Percentiles rank a stretch among this genome's conserved stretches.
Evolutionary conservation across 1,140 invertebrate genomes (phyloP).

Genomic region (Platyura marginata): DNA sequence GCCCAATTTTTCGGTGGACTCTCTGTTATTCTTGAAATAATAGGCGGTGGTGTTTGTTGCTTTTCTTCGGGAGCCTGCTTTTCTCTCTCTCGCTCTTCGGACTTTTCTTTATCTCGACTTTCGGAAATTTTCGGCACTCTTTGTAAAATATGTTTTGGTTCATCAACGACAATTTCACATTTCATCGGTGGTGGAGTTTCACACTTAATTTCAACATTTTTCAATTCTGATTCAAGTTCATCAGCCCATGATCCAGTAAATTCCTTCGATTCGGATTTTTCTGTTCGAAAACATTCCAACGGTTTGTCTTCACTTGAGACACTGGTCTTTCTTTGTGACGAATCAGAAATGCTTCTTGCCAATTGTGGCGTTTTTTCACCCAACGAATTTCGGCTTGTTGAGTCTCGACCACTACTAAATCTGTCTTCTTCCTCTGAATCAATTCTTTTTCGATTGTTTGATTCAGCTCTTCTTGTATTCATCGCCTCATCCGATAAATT

Average conservation of each 20-base stretch:
- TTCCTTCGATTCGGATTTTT: conserved; percentile 1
- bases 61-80: neutral
- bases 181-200: conserved; percentile 5
- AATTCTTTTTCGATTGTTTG: conserved; percentile 5
- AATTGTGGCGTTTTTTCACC: conserved; percentile 3
- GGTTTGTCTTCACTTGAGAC: conserved; percentile 18
- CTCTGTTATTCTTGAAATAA: neutral
- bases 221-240: conserved; percentile 20
- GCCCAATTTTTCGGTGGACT: conserved; percentile 1
- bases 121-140: conserved; percentile 4
- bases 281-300: neutral
- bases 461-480: conserved; percentile 1
- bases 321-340: conserved; percentile 22
- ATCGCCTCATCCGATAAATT: conserved; percentile 1
- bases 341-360: conserved; percentile 22
- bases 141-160: conserved; percentile 20
- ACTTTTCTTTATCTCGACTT: neutral
- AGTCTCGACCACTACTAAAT: conserved; percentile 5
- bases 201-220: conserved; percentile 14
- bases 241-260: conserved; percentile 18
- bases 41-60: neutral
- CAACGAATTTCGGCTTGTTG: conserved; percentile 2
- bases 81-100: neutral
- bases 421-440: conserved; percentile 12
- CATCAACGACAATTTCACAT: conserved; percentile 9